Evolutionary conservation across 2,888 invertebrate species (phyloP), one percentile per base, ranked within the genome.

Genomic region (Sarcophaga subvicina): DNA sequence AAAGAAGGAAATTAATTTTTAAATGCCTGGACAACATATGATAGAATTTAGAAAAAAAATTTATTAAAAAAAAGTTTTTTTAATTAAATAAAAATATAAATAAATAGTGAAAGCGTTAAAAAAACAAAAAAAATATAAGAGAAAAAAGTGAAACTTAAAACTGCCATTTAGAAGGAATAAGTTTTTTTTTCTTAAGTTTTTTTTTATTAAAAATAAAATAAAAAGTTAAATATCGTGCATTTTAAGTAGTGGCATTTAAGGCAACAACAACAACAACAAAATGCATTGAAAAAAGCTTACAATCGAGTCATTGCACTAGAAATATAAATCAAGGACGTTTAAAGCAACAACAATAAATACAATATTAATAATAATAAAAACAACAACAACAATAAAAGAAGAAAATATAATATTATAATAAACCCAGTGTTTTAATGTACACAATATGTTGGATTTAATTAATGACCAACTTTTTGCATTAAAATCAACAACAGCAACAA

Each of bases 301-400:
- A 81, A 81, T 71, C 70, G 84, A 84, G 84, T 84, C 87, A 87
- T 78, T 87, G 87, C 81, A 82, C 84, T 84, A 84, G 87, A 87
- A 87, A 84, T 82, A 77, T 84, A 75, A 71, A 84, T 76, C 76
- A 84, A 87, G 87, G 87, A 84, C 84, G 71, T 79, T 72, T 54
- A 45, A 64, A 71, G 17, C 67, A 83, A 37, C 62, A 78, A 54
- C 54, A 73, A 63, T 4, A 76, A 62, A 49, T 37, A 73, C 14
- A 27, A 54, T 11, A n/a, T 37, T n/a, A 67, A 62, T 47, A 62
- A 54, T 37, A 37, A 37, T 37, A 37, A 37, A 8, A 8, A 37
- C 0, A 37, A 37, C 37, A 37, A 37, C 8, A 37, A 37, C 37
- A 67, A 59, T 37, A 11, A 12, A 54, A 70, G 11, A 0, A 49